Conservation (phyloP, 2,113 vertebrate genomes). For the Psephotus haematonotus region DNA sequence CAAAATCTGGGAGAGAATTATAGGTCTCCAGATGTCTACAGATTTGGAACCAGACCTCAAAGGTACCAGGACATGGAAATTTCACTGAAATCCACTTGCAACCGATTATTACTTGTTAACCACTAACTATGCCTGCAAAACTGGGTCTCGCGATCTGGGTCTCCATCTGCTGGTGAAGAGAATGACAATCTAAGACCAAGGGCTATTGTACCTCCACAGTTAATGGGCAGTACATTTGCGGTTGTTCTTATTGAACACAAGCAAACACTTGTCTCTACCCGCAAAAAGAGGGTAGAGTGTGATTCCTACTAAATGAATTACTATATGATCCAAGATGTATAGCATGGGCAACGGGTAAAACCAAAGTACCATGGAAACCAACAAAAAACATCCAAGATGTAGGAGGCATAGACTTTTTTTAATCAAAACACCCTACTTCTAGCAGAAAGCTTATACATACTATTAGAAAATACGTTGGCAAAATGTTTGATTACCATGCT, state of each 20-base stretch:
- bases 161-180: conserved; percentile 41
- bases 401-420: neutral
- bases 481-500: neutral
- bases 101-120: neutral
- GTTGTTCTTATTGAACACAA: neutral
- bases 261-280: neutral
- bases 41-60: neutral
- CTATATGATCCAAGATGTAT: neutral
- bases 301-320: neutral
- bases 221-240: fast-evolving
- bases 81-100: neutral
- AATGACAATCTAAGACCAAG: neutral
- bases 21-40: neutral
- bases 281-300: neutral
- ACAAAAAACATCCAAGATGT: neutral
- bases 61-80: neutral
- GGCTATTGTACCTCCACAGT: neutral
- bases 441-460: neutral
- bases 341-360: neutral
- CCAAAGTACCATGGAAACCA: neutral
- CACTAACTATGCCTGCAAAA: neutral
- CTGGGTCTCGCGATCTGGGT: neutral
- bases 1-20: neutral
- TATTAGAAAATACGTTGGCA: neutral
- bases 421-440: neutral